Evolutionary conservation across 2,888 invertebrate species (phyloP).

Genomic region (Drosophila colorata): DNA sequence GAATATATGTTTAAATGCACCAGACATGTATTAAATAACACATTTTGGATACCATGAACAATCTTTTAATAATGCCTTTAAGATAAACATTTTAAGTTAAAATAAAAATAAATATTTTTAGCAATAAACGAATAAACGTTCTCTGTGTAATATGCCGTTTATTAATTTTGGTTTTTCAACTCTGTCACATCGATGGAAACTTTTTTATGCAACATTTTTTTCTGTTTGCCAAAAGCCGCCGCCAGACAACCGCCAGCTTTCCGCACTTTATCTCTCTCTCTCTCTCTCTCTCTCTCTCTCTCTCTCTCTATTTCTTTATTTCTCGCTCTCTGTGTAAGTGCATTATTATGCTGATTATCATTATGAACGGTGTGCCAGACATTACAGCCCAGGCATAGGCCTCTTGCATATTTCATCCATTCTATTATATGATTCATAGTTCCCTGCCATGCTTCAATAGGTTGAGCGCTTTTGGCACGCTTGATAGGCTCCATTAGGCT

Average conservation of each 20-base stretch:
- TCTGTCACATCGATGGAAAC: slow-evolving; percentile 14
- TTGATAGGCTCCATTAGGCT: slow-evolving; percentile 61
- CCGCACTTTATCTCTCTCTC: not conserved
- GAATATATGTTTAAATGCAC: no score
- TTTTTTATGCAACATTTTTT: slow-evolving; percentile 3
- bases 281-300: not conserved
- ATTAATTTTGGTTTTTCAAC: slow-evolving; percentile 59
- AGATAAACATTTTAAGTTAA: no score
- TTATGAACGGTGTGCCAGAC: slow-evolving; percentile 60
- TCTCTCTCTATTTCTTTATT: not conserved
- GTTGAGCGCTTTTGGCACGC: slow-evolving; percentile 69
- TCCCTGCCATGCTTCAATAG: slow-evolving; percentile 64
- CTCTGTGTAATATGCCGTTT: slow-evolving; percentile 36
- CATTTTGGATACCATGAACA: no score
- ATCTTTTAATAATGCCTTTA: no score
- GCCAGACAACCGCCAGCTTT: slow-evolving; percentile 4
- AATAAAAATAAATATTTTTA: not conserved
- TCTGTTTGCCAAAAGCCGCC: slow-evolving; percentile 28
- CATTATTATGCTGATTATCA: slow-evolving; percentile 77
- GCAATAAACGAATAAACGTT: not conserved
- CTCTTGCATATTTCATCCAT: slow-evolving; percentile 37
- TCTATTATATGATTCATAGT: slow-evolving; percentile 61
- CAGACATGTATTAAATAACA: no score
- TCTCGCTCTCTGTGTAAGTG: slow-evolving; percentile 35
- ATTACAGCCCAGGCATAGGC: slow-evolving; percentile 9